Evolutionary conservation across 2,113 vertebrate species (phyloP).

Genomic region (Oenanthe oenanthe): DNA sequence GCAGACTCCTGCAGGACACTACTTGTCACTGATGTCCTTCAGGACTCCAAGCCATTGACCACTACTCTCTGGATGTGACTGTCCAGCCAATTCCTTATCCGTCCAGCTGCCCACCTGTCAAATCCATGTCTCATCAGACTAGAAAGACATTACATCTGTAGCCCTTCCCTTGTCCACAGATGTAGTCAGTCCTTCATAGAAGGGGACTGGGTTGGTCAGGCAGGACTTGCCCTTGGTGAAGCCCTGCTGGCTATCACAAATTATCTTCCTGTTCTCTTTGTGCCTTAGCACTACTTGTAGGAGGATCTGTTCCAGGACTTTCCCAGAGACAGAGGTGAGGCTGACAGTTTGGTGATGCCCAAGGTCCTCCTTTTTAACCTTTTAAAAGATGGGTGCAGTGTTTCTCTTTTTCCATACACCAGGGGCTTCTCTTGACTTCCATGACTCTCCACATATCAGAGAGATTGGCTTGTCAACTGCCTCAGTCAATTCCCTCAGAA

Average conservation of each 20-base stretch:
- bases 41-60: background rate
- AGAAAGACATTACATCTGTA: background rate
- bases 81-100: background rate
- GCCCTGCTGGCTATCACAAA: background rate
- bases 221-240: background rate
- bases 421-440: background rate
- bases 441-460: background rate
- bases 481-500: background rate
- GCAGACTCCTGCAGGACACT: background rate
- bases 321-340: background rate
- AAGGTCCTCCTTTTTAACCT: background rate
- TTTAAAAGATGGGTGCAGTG: background rate
- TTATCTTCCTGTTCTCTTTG: background rate
- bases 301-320: background rate
- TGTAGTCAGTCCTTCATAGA: background rate
- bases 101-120: background rate
- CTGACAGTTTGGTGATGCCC: background rate
- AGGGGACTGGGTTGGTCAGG: background rate
- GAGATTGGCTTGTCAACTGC: background rate
- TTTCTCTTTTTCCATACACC: background rate
- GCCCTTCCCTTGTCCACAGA: background rate
- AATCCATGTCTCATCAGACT: background rate
- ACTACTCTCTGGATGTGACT: background rate
- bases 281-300: background rate
- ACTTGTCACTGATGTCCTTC: too few species aligned